Conservation (phyloP, 2,113 vertebrate genomes). For the Pedionomus torquatus region DNA sequence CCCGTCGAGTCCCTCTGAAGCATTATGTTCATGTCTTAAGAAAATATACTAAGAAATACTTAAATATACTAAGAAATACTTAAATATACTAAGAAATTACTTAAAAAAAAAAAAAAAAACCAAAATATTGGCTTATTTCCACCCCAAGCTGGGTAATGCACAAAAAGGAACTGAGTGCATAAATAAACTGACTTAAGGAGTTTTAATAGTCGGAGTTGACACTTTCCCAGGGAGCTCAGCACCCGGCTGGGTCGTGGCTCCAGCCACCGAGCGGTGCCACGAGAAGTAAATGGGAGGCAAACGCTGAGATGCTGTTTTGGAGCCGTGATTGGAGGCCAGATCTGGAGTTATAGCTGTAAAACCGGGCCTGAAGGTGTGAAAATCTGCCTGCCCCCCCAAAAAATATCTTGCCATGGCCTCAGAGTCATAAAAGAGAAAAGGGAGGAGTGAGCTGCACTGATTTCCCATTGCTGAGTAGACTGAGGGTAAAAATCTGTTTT, state of each 20-base stretch:
- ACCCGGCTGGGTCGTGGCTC: rapidly evolving
- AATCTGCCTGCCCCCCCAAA: neutral
- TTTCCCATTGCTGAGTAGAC: neutral
- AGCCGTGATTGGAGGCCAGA: neutral
- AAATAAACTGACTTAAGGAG: neutral
- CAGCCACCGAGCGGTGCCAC: rapidly evolving
- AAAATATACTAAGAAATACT: neutral
- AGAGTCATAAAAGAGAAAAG: neutral
- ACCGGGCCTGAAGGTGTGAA: neutral
- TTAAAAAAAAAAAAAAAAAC: neutral
- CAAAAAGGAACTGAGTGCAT: neutral
- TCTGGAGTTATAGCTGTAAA: rapidly evolving
- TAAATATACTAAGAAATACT: no score
- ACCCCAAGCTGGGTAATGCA: neutral
- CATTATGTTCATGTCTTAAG: neutral
- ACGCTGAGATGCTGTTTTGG: neutral
- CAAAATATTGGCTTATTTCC: neutral
- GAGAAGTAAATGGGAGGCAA: neutral
- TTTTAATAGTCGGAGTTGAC: neutral
- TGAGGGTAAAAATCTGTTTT: neutral
- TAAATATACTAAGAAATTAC: neutral
- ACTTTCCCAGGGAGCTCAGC: neutral
- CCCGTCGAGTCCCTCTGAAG: rapidly evolving
- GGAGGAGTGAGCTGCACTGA: neutral
- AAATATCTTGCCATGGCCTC: neutral